A percentile compares a stretch with the other conserved stretches of the same genome.
These are phyloP conservation scores for Neelides sp. DNA, from an alignment of 1,140 invertebrate genomes.

Conservation along the genomic window DNA sequence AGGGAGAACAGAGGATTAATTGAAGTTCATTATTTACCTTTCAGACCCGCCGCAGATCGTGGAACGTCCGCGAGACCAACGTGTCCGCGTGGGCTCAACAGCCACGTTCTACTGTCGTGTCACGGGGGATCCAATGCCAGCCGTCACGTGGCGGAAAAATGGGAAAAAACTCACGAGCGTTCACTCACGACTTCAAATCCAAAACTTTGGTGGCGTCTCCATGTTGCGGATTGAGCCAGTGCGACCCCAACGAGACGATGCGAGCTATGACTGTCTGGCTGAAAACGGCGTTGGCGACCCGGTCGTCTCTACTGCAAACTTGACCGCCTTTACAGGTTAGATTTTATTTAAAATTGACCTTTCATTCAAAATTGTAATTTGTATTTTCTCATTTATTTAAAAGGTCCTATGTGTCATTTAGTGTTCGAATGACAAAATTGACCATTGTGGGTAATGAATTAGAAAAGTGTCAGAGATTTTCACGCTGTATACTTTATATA, in stretches of 20 bases:
- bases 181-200: constrained; percentile 41
- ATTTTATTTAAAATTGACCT: constrained; percentile 25
- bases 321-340: constrained; percentile 79
- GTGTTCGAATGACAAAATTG: too few species aligned
- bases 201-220: constrained; percentile 51
- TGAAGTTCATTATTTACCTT: constrained; percentile 39
- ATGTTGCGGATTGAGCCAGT: constrained; percentile 87
- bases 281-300: constrained; percentile 93
- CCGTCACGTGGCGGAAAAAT: constrained; percentile 55
- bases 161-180: constrained; percentile 62
- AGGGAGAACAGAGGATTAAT: too few species aligned
- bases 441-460: too few species aligned
- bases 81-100: constrained; percentile 75
- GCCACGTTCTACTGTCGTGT: constrained; percentile 91
- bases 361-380: too few species aligned
- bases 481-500: too few species aligned
- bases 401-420: neutral
- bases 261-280: constrained; percentile 86
- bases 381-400: too few species aligned
- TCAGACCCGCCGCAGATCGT: constrained; percentile 87
- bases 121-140: constrained; percentile 62
- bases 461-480: too few species aligned
- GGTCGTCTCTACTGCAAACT: constrained; percentile 69
- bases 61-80: constrained; percentile 68
- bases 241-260: constrained; percentile 64